Percentiles rank a stretch among this genome's conserved stretches.
phyloP scores from a whole-genome alignment of 1,140 invertebrate genomes.

The Doryteuthis pealeii region DNA sequence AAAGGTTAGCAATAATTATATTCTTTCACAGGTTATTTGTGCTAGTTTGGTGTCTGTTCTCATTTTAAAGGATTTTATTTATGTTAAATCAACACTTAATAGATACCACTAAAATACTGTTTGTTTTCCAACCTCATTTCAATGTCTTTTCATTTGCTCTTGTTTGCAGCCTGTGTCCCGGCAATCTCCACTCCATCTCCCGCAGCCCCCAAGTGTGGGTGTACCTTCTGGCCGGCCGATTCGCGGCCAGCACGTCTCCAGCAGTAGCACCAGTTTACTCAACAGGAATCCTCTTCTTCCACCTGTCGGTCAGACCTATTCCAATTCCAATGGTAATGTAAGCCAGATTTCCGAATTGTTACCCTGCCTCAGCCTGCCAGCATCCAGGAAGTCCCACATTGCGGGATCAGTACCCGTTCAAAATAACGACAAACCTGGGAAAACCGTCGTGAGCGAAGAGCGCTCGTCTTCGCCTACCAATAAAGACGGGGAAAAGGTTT shows the following conservation, averaged over 20 bases:
- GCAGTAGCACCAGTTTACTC: conserved; percentile 17
- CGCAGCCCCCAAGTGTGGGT: conserved; percentile 33
- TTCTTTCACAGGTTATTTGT: no score
- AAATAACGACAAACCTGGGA: no score
- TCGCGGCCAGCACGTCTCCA: conserved; percentile 15
- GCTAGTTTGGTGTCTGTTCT: no score
- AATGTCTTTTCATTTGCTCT: no score
- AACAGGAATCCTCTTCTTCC: conserved; percentile 56
- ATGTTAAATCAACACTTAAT: no score
- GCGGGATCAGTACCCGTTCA: no score
- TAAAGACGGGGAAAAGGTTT: background rate
- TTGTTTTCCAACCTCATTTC: no score
- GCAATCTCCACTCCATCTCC: conserved; percentile 18
- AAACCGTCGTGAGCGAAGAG: background rate
- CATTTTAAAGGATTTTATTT: no score
- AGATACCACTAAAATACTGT: no score
- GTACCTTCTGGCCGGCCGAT: conserved; percentile 36
- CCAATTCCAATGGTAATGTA: conserved; percentile 18
- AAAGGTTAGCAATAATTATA: no score
- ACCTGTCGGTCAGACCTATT: conserved; percentile 50
- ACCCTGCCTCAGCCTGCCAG: no score
- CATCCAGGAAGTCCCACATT: no score
- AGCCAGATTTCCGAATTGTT: conserved; percentile 11
- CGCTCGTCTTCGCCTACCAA: background rate
- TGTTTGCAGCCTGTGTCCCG: background rate